Base-by-base conservation (phyloP, 2,797 vertebrate genomes). In the Helicolenus hilgendorfi region DNA sequence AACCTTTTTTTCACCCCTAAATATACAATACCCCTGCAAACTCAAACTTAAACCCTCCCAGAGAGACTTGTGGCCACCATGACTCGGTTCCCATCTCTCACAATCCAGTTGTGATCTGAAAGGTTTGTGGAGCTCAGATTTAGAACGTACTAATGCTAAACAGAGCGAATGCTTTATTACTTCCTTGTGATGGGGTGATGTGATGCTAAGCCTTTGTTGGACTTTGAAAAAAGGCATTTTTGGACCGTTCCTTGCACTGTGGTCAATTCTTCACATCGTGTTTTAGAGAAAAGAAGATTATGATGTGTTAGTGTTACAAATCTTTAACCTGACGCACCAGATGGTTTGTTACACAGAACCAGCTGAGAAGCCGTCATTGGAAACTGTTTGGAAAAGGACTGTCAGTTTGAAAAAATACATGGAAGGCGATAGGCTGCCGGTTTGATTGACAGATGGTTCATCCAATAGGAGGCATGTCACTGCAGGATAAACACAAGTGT, bases 121-220 rank as follows among this genome's bases (percentile, higher is more conserved):
- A 84, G 55, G 31, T 82, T 84, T 1, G 1, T 65, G 41, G 53
- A 78, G 58, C 58, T 27, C 26, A 31, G 27, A 67, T 33, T 56
- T 27, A 31, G 33, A 29, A 38, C 56, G 56, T 22, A 24, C n/a
- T 91, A 82, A 87, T 86, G 35, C 55, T 72, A 53, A 86, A 70
- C 83, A 70, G 85, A 56, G 62, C 36, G 27, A 56, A 38, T 22
- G 74, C 77, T 90, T 83, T 68, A 82, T 88, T 69, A 60, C 49
- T 64, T 85, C 63, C 73, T 86, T 62, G 36, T 81, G 74, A 86
- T 58, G 33, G 11, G 24, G 72, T 41, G 4, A 75, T 67, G 60
- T 67, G 49, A 81, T 69, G 15, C 55, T 35, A 68, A 87, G 36
- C n/a, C 20, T 84, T 83, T 75, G 36, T 72, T 81, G 67, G 71